Conservation (phyloP, 2,888 invertebrate species). For the Monopis laevigella region DNA sequence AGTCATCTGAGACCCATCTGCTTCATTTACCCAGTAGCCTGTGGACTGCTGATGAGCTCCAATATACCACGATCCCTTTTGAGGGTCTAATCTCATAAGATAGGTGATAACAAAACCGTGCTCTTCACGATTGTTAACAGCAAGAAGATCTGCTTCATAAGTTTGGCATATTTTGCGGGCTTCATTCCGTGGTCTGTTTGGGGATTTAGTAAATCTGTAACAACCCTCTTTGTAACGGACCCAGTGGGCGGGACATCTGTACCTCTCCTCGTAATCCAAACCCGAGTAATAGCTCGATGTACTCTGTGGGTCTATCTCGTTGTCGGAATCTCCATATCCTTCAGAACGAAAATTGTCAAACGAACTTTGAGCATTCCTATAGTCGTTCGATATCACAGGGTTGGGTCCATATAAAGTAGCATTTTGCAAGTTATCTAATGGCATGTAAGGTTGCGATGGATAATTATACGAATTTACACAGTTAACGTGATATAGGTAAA, state of each 20-base stretch:
- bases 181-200: constrained; percentile 80
- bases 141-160: constrained; percentile 81
- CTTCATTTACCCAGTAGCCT: constrained; percentile 84
- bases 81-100: constrained; percentile 84
- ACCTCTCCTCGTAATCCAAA: constrained; percentile 51
- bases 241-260: constrained; percentile 87
- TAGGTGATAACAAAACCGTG: constrained; percentile 87
- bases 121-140: constrained; percentile 84
- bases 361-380: constrained; percentile 42
- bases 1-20: constrained; percentile 79
- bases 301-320: constrained; percentile 48
- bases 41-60: constrained; percentile 79
- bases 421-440: constrained; percentile 33
- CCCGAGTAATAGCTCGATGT: constrained; percentile 49
- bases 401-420: constrained; percentile 47
- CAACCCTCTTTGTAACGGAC: constrained; percentile 82
- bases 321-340: constrained; percentile 34
- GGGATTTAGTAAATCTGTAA: constrained; percentile 90
- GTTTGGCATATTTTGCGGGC: constrained; percentile 87
- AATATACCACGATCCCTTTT: constrained; percentile 87
- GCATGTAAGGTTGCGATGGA: too few species aligned
- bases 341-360: constrained; percentile 45
- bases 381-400: constrained; percentile 46
- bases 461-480: too few species aligned
- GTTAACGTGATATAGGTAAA: too few species aligned